A percentile compares a stretch with the other conserved stretches of the same genome.
Evolutionary conservation across 1,140 invertebrate genomes (phyloP).

Genomic region (Solenopsis invicta): DNA sequence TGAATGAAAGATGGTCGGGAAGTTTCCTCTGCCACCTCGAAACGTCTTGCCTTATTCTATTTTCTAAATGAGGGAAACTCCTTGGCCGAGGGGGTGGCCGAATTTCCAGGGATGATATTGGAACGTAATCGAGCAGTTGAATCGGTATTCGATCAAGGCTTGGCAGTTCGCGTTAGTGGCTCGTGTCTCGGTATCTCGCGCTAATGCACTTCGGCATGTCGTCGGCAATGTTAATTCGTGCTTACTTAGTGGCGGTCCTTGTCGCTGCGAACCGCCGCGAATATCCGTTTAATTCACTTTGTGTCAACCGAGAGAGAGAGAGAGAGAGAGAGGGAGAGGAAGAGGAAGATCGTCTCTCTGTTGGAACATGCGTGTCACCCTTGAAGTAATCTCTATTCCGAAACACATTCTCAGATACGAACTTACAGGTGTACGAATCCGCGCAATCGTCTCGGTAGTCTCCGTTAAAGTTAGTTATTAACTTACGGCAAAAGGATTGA

Average conservation of each 20-base stretch:
- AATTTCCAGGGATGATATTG: conserved; percentile 37
- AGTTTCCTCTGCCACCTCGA: conserved; percentile 4
- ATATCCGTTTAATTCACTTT: conserved; percentile 58
- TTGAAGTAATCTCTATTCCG: background rate
- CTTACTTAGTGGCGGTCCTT: conserved; percentile 41
- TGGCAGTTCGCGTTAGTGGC: background rate
- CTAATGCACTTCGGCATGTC: conserved; percentile 45
- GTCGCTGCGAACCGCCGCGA: conserved; percentile 21
- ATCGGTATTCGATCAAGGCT: conserved; percentile 49
- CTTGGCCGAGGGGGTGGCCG: background rate
- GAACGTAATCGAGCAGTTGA: background rate
- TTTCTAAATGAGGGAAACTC: background rate
- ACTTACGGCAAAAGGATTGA: conserved; percentile 11
- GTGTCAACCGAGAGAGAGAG: conserved; percentile 15
- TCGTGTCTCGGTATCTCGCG: conserved; percentile 2
- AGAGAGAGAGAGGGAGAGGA: background rate
- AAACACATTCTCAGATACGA: background rate
- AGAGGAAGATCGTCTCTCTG: background rate
- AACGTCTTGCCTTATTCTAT: background rate
- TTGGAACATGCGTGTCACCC: background rate
- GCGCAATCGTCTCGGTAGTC: conserved; percentile 21
- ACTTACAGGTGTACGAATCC: background rate
- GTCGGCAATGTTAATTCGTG: conserved; percentile 48
- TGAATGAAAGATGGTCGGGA: background rate
- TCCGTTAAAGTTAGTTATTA: conserved; percentile 29